These are phyloP conservation scores for Lasioglossum marginatum DNA, from an alignment of 2,888 invertebrate genomes.

Conservation along the genomic window DNA sequence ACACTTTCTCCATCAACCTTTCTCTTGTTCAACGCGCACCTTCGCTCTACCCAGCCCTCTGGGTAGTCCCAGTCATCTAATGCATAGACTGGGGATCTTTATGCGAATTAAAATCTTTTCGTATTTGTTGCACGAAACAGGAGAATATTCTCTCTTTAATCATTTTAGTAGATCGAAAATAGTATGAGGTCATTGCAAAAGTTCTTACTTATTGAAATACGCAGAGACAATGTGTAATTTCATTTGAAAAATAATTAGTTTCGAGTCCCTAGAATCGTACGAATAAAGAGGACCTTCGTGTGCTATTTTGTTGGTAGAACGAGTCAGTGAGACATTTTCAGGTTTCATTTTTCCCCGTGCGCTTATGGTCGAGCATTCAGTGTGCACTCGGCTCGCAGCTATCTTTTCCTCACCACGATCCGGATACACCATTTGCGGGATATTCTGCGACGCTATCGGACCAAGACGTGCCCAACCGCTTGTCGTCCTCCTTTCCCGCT, in stretches of 20 bases:
- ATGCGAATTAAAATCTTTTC: too few relatives aligned
- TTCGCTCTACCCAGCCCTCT: too few relatives aligned
- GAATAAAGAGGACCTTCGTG: not conserved
- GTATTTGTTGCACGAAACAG: too few relatives aligned
- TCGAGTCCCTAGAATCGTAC: not conserved
- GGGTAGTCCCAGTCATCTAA: too few relatives aligned
- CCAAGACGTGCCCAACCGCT: slow-evolving; percentile 58
- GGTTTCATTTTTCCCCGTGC: not conserved
- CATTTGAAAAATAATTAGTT: not conserved
- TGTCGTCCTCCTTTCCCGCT: slow-evolving; percentile 33
- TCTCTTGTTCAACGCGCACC: too few relatives aligned
- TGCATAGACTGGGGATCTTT: too few relatives aligned
- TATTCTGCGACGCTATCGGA: slow-evolving; percentile 67
- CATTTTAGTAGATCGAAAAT: too few relatives aligned
- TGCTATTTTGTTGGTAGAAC: not conserved
- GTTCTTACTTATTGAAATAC: too few relatives aligned
- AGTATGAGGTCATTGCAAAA: too few relatives aligned
- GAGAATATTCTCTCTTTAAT: too few relatives aligned
- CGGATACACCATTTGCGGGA: slow-evolving; percentile 69
- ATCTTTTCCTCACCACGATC: slow-evolving; percentile 61
- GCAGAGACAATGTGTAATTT: not conserved
- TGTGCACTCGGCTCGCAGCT: slow-evolving; percentile 31
- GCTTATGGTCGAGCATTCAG: not conserved
- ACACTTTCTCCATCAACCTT: too few relatives aligned
- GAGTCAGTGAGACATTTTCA: not conserved